A percentile compares a stretch with the other conserved stretches of the same genome.
Evolutionary conservation across 2,113 vertebrate species (phyloP).

Genomic region (Ciconia stormi): DNA sequence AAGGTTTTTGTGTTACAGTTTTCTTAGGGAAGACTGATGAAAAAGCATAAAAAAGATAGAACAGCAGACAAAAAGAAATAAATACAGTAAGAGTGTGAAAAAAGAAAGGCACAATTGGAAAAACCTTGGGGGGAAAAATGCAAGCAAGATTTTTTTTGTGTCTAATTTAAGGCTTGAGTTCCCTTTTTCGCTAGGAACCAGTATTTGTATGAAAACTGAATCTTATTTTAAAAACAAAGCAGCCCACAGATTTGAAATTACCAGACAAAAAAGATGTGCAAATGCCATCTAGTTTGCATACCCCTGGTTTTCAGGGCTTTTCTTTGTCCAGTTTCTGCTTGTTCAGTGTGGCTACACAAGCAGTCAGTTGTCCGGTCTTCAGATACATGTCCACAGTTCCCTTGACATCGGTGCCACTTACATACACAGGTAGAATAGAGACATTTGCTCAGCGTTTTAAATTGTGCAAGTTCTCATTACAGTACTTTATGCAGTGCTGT

Average conservation of each 20-base stretch:
- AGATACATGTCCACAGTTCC: neutral
- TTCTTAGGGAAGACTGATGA: neutral
- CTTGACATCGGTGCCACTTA: neutral
- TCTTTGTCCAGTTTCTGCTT: neutral
- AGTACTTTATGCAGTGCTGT: neutral
- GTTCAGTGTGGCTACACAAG: neutral
- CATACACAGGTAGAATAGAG: neutral
- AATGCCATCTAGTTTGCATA: neutral
- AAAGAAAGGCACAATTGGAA: neutral
- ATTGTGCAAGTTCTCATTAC: neutral
- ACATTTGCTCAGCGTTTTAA: neutral
- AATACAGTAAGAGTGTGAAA: neutral
- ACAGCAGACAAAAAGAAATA: neutral
- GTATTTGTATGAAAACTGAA: neutral
- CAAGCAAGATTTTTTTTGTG: neutral
- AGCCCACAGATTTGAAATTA: neutral
- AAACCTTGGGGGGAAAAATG: neutral
- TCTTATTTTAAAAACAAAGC: neutral
- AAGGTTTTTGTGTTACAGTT: neutral
- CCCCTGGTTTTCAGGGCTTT: neutral
- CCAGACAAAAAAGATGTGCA: neutral
- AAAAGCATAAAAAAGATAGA: neutral
- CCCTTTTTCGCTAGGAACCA: neutral
- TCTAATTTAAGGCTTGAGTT: neutral
- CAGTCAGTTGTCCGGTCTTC: neutral